phyloP scores from a whole-genome alignment of 2,888 invertebrate genomes.

The Patella ulyssiponensis region DNA sequence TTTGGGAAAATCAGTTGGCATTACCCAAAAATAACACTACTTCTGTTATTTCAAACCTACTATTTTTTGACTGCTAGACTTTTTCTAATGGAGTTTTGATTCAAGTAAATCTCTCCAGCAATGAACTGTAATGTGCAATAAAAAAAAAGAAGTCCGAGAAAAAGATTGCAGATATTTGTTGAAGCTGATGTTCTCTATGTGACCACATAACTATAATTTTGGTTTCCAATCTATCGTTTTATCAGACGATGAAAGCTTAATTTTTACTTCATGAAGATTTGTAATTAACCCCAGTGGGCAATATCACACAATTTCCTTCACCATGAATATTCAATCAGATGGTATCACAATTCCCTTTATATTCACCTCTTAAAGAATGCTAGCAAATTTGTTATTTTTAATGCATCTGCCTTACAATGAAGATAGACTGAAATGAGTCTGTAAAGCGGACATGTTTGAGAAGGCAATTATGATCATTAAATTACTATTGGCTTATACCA shows the following conservation, averaged over 20 bases:
- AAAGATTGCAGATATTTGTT: not conserved
- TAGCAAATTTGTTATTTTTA: not conserved
- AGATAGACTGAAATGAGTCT: not conserved
- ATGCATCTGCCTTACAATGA: constrained; percentile 7
- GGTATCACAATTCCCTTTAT: constrained; percentile 6
- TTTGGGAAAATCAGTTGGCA: constrained; percentile 16
- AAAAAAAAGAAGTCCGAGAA: too few relatives aligned
- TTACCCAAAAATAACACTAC: constrained; percentile 25
- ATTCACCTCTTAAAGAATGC: constrained; percentile 5
- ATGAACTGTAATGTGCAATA: too few relatives aligned
- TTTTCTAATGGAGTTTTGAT: too few relatives aligned
- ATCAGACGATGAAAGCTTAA: constrained; percentile 7
- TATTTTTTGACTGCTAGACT: constrained; percentile 8
- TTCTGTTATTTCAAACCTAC: constrained; percentile 23
- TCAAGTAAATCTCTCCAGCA: too few relatives aligned
- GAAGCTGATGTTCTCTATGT: not conserved
- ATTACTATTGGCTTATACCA: constrained; percentile 10
- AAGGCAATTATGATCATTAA: constrained; percentile 23
- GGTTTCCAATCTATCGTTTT: not conserved
- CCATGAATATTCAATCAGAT: constrained; percentile 11
- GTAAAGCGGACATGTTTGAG: constrained; percentile 13
- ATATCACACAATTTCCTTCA: constrained; percentile 8
- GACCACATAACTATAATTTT: not conserved
- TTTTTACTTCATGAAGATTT: constrained; percentile 13
- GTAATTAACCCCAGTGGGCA: constrained; percentile 12